Evolutionary conservation across 2,888 invertebrate species (phyloP).

Genomic region (Sclerodermus sp.): DNA sequence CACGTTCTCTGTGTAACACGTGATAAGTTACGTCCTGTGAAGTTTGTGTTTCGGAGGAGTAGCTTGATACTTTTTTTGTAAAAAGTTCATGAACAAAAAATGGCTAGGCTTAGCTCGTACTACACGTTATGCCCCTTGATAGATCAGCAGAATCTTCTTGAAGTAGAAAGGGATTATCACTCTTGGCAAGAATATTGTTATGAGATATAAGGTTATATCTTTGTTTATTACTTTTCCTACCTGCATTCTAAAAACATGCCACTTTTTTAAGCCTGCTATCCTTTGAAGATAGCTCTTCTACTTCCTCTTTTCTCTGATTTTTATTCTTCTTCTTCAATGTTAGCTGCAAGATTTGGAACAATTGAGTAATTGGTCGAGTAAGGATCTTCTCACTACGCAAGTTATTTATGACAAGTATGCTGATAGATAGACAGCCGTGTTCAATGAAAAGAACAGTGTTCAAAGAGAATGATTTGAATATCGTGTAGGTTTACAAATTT

Average conservation of each 20-base stretch:
- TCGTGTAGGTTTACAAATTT: slow-evolving; percentile 71
- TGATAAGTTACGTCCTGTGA: too few species aligned
- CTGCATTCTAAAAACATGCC: too few species aligned
- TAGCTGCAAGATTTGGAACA: slow-evolving; percentile 76
- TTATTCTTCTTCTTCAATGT: slow-evolving; percentile 20
- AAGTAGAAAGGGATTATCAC: slow-evolving; percentile 70
- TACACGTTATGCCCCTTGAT: slow-evolving; percentile 73
- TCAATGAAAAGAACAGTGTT: slow-evolving; percentile 67
- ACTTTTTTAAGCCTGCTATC: too few species aligned
- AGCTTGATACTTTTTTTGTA: too few species aligned
- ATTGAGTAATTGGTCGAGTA: slow-evolving; percentile 73
- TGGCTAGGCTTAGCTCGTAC: slow-evolving; percentile 73
- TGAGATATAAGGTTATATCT: slow-evolving; percentile 68
- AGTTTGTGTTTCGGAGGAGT: too few species aligned
- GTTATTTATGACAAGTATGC: slow-evolving; percentile 66
- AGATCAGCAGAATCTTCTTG: slow-evolving; percentile 71
- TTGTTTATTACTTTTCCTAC: too few species aligned
- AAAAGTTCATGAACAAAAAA: too few species aligned
- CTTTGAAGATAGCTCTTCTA: too few species aligned
- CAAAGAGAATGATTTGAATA: slow-evolving; percentile 67
- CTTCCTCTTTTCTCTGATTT: background rate
- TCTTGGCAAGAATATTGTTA: slow-evolving; percentile 72
- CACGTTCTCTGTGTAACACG: too few species aligned
- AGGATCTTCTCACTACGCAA: slow-evolving; percentile 69
- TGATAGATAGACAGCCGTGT: slow-evolving; percentile 67